phyloP scores from a whole-genome alignment of 2,888 invertebrate species.

The Tuta absoluta region DNA sequence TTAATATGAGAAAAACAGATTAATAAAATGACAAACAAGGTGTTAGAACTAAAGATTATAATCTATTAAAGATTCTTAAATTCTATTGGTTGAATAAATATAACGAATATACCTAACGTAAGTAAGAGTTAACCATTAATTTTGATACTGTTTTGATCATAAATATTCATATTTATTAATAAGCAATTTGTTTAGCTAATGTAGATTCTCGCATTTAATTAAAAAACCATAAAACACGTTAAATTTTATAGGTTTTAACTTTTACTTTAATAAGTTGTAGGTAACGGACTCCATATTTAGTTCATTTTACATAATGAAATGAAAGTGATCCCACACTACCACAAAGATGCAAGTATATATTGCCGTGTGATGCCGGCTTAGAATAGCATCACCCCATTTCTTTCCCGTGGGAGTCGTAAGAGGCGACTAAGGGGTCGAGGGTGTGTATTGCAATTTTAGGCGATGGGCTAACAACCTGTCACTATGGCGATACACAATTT shows the following conservation, averaged over 20 bases:
- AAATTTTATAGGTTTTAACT: background rate
- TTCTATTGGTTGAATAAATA: background rate
- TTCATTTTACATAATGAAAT: too few species aligned
- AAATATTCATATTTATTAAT: slow-evolving; percentile 20
- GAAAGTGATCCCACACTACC: too few species aligned
- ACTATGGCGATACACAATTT: too few species aligned
- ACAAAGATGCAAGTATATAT: too few species aligned
- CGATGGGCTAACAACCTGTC: too few species aligned
- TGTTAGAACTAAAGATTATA: background rate
- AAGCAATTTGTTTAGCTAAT: slow-evolving; percentile 20
- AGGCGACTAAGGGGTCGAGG: too few species aligned
- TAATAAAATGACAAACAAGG: slow-evolving; percentile 9
- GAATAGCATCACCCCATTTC: too few species aligned
- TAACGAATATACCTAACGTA: background rate
- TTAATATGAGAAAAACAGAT: background rate
- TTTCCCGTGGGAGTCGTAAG: too few species aligned
- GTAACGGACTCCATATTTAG: background rate
- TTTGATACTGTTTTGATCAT: slow-evolving; percentile 12
- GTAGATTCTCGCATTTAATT: slow-evolving; percentile 14
- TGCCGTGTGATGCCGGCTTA: too few species aligned
- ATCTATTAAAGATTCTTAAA: background rate
- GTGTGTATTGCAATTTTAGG: too few species aligned
- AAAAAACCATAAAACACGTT: slow-evolving; percentile 10
- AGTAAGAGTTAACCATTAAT: background rate
- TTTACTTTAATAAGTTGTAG: background rate